These are phyloP conservation scores for Bovichtus variegatus DNA, from an alignment of 2,797 vertebrate genomes.

Conservation along the genomic window DNA sequence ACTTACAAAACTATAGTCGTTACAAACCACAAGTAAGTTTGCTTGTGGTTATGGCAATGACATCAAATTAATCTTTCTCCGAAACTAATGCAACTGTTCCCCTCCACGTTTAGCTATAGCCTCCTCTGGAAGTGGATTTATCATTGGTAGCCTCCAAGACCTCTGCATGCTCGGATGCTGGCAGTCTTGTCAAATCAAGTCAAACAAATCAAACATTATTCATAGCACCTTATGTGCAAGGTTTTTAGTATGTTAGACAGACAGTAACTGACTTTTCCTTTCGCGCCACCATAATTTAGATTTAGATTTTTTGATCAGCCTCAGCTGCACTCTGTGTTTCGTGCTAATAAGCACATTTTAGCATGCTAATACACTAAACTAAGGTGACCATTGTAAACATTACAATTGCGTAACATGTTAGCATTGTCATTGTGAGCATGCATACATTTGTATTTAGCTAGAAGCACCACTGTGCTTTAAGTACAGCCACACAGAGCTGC, in stretches of 20 bases:
- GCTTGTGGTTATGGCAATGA: not conserved
- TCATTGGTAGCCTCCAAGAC: not conserved
- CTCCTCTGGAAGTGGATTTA: not conserved
- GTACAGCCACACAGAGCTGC: not conserved
- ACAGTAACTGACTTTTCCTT: not conserved
- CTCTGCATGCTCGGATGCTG: not conserved
- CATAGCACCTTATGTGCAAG: not conserved
- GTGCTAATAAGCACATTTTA: not conserved
- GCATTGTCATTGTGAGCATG: not conserved
- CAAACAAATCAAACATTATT: not conserved
- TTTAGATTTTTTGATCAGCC: too few species aligned
- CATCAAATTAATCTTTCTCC: not conserved
- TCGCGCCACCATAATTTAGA: not conserved
- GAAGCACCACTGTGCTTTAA: not conserved
- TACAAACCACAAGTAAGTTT: not conserved
- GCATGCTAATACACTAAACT: not conserved
- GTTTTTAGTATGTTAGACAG: not conserved
- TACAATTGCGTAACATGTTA: not conserved
- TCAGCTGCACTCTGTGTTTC: not conserved
- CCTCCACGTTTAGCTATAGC: not conserved
- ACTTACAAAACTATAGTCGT: not conserved
- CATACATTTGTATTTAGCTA: conserved; percentile 4
- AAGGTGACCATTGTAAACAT: not conserved
- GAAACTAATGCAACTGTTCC: not conserved
- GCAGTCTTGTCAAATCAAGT: not conserved